These are phyloP conservation scores for Volucella inanis DNA, from an alignment of 2,888 invertebrate genomes.

Conservation along the genomic window DNA sequence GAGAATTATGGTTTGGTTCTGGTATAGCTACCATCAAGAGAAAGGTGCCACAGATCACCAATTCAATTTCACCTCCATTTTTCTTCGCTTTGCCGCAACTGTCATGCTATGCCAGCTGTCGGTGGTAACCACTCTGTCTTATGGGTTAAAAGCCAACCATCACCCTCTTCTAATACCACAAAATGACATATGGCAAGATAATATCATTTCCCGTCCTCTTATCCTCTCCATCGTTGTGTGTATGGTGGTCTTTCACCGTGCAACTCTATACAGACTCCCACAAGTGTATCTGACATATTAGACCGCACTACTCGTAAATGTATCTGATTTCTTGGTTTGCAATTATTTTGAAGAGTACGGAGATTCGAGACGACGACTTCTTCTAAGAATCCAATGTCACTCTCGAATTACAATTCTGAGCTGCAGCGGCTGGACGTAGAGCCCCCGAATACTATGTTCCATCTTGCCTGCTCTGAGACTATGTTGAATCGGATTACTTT, in stretches of 20 bases:
- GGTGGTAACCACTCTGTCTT: not conserved
- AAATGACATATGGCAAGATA: conserved; percentile 46
- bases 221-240: not conserved
- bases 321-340: conserved; percentile 52
- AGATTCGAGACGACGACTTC: conserved; percentile 27
- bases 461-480: conserved; percentile 18
- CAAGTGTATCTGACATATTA: conserved; percentile 41
- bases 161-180: conserved; percentile 13
- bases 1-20: not conserved
- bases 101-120: not conserved
- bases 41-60: conserved; percentile 51
- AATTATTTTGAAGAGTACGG: conserved; percentile 42
- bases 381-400: conserved; percentile 35
- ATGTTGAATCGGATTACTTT: conserved; percentile 41
- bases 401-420: conserved; percentile 57
- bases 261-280: too few relatives aligned
- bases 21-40: not conserved
- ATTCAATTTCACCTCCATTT: conserved; percentile 54
- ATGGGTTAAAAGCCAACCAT: conserved; percentile 8
- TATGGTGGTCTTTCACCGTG: not conserved
- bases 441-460: not conserved
- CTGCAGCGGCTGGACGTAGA: not conserved
- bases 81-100: conserved; percentile 49
- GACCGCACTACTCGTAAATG: conserved; percentile 13
- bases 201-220: conserved; percentile 13